Evolutionary conservation across 1,140 invertebrate species (phyloP), one percentile per base, ranked within the genome.

Genomic region (Sesamia nonagrioides): DNA sequence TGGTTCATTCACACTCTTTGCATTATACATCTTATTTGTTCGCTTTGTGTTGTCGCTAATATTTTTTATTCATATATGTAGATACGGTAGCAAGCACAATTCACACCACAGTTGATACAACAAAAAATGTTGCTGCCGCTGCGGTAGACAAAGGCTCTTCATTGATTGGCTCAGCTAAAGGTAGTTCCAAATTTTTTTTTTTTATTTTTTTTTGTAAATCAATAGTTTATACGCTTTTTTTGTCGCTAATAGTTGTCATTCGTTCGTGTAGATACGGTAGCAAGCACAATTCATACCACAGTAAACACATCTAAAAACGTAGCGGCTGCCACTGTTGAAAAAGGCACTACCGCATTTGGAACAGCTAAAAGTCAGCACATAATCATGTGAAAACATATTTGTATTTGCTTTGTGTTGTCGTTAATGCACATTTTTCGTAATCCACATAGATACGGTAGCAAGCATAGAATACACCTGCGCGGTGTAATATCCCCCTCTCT

Each of bases 391-490:
- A 27, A 27, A 27, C 27, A 27, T 27, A 27, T 21, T 6, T 69
- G n/a, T 13, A 4, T 69, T 33, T 69, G 66, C 21, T 48, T 50
- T 69, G 13, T 69, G 21, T 33, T 69, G 66, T 69, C 15, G 42
- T 21, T 69, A 50, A 54, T 63, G 11, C 66, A 17, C 8, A 4
- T 21, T 61, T 27, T 73, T 77, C 18, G 11, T 15, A 15, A 15
- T 60, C 17, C 52, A 82, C 86, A 33, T 88, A 90, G 86, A 89
- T 82, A 89, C 90, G 33, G 84, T 92, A 77, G 81, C 84, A 60
- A 86, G 60, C 61, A 54, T 61, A 63, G n/a, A n/a, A n/a, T n/a
- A n/a, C n/a, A n/a, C n/a, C n/a, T n/a, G n/a, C n/a, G n/a, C n/a
- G n/a, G n/a, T n/a, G n/a, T n/a, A n/a, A n/a, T n/a, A n/a, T n/a